Evolutionary conservation across 2,888 invertebrate species (phyloP), one percentile per base, ranked within the genome.

Genomic region (Polydesmus complanatus): DNA sequence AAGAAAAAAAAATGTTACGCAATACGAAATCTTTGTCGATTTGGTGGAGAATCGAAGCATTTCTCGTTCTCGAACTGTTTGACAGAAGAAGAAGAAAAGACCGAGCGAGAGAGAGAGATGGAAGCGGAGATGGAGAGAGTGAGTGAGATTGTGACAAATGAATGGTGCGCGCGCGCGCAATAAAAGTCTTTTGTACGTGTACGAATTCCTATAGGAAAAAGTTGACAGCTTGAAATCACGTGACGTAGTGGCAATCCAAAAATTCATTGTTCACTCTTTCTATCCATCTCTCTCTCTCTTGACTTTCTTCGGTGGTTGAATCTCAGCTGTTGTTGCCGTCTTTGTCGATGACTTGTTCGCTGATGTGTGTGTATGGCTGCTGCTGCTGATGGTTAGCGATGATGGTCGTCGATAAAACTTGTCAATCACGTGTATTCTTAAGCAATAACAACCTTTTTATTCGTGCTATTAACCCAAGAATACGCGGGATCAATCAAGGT

Each of bases 341-440:
- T 55, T 37, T 27, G 27, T 18, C 55, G 55, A 19, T 22, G 51
- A n/a, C n/a, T 51, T 51, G 5, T 8, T 8, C 51, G 22, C 5
- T 51, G 51, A n/a, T 5, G 51, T 5, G 11, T 47, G 11, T 47
- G 48, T 47, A n/a, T n/a, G n/a, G 19, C 3, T 51, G 19, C 11
- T 14, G 51, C 19, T 51, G 19, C 5, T 19, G n/a, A 51, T 19
- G 51, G 51, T 19, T 11, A 11, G 18, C 48, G 48, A 47, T 47
- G 8, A 37, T 37, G 37, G 37, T 37, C 37, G 65, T 54, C 60
- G 66, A 50, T 64, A 58, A 62, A 67, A 81, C 86, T 84, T 83
- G 84, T 85, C 84, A 88, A 87, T 89, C 90, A 93, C 92, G 92
- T 92, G 92, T 93, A 93, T 93, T 93, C 92, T 92, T 91, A 93